Evolutionary conservation across 92 coral and sea anemone species (phyloP), one percentile per base, ranked within the genome.

Genomic region (Phenganax subtilis): DNA sequence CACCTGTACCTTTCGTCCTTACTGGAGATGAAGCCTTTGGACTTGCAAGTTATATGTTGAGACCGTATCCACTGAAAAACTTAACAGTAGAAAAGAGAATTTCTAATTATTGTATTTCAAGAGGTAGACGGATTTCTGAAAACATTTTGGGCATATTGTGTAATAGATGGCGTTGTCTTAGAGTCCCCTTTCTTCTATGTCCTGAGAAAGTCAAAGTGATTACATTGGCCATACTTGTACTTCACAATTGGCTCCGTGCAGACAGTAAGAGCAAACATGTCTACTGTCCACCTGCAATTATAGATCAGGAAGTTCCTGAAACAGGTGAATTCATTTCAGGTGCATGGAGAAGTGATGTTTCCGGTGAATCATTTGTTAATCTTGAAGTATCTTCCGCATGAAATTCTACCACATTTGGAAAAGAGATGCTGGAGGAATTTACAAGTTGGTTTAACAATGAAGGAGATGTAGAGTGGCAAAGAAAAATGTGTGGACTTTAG

Each of bases 11-110:
- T 29, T 77, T 87, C 64, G 87, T 87, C 27, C 87, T 83, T 75
- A 86, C 86, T 60, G 89, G 89, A 14, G 87, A 86, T 83, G 89
- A 86, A 69, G 84, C 89, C 20, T 87, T 87, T 76, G 64, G 80
- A 63, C 57, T 83, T 60, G 76, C 86, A 44, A 69, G 63, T 55
- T 71, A 87, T 72, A 80, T 87, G 87, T 67, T 87, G 56, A 84
- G 55, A 75, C 90, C 90, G 6, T 87, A 84, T 71, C 90, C 87
- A 12, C 71, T n/a, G 9, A 87, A 76, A 61, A 87, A 82, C 71
- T 85, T 87, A 63, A 77, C 87, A 47, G 85, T 84, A 44, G 90
- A 87, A 64, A 65, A 77, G 51, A 88, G 86, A 80, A 61, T 84
- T 25, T 60, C 85, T 72, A 73, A 63, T 71, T 84, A 87, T 37